These are phyloP conservation scores for Nebria brevicollis DNA, from an alignment of 2,888 invertebrate species.

Conservation along the genomic window DNA sequence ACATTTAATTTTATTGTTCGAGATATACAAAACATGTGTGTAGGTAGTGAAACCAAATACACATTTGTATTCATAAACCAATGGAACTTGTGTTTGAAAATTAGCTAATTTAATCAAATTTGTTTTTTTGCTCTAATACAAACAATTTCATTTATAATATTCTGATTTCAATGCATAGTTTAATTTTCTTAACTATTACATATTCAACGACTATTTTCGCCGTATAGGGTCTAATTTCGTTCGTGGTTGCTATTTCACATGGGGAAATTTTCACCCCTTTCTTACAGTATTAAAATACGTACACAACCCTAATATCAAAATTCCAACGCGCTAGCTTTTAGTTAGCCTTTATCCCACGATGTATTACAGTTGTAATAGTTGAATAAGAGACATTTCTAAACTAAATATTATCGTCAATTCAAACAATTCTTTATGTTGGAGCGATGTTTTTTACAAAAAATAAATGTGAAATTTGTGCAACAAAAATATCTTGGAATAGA, in stretches of 20 bases:
- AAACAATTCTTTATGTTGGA: no score
- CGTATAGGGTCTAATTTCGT: conserved; percentile 5
- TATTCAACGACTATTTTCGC: not conserved
- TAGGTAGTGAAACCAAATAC: not conserved
- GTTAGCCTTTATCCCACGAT: not conserved
- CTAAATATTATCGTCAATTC: no score
- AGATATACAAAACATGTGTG: not conserved
- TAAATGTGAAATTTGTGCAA: not conserved
- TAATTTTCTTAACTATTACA: conserved; percentile 24
- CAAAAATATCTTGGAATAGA: not conserved
- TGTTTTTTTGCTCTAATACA: not conserved
- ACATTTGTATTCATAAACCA: not conserved
- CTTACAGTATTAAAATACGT: conserved; percentile 48
- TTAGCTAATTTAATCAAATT: not conserved
- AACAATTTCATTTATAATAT: conserved; percentile 24
- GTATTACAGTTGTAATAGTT: not conserved
- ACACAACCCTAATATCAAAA: conserved; percentile 27
- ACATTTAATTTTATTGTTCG: not conserved
- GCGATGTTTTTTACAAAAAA: no score
- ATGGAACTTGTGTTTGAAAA: not conserved
- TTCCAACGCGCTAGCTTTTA: conserved; percentile 14
- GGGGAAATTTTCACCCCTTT: conserved; percentile 52
- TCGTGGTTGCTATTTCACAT: conserved; percentile 32
- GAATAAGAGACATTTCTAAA: no score
- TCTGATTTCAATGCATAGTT: conserved; percentile 28